Conservation (phyloP, 23 tunicate species). For the Oikopleura vanhoeffeni region DNA sequence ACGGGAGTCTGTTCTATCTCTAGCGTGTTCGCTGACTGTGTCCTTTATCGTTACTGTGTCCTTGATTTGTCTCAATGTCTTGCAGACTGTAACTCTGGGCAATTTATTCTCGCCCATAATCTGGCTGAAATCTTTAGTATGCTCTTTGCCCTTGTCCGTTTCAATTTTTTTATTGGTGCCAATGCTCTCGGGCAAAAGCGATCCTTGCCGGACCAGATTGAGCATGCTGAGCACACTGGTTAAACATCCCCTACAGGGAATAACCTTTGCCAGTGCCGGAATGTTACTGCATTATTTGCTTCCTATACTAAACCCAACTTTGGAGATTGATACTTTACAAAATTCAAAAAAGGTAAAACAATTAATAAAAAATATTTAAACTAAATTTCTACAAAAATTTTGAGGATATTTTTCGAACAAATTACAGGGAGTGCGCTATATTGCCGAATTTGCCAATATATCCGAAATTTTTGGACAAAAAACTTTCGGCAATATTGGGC, state of each 20-base stretch:
- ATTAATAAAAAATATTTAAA: neutral
- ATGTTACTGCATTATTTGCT: neutral
- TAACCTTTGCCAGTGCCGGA: neutral
- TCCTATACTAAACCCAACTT: neutral
- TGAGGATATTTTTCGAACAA: no score
- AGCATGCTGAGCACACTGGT: neutral
- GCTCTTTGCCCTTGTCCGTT: neutral
- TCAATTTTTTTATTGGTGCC: slow-evolving; percentile 2
- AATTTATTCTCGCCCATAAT: neutral
- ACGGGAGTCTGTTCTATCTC: neutral
- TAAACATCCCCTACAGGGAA: neutral
- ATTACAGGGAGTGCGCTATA: no score
- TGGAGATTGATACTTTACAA: neutral
- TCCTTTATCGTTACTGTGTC: neutral
- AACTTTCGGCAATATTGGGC: no score
- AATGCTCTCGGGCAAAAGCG: neutral
- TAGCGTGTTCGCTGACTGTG: neutral
- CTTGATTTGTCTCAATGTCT: neutral
- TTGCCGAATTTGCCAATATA: no score
- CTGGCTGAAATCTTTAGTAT: neutral
- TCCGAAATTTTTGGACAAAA: no score
- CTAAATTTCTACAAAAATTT: no score
- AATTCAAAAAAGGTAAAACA: neutral
- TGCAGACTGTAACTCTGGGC: slow-evolving; percentile 3
- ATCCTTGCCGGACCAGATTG: neutral